Base-by-base conservation (phyloP, 2,797 vertebrate genomes). In the Channa striata region DNA sequence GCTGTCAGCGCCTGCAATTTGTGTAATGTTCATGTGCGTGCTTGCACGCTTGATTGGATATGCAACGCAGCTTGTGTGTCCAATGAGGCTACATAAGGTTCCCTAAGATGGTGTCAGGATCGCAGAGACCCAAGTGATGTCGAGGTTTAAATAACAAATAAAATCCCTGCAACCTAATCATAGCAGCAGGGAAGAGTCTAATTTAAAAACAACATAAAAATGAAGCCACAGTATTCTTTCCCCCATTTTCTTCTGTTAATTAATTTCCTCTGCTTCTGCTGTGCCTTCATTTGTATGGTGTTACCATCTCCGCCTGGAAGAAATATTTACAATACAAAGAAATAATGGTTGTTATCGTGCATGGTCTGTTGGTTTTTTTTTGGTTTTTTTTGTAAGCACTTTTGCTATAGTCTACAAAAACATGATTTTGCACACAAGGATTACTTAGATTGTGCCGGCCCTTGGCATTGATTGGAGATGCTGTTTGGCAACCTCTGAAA, bases 391-490 rank as follows among this genome's bases (percentile, higher is more conserved):
- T 83, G 65, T 70, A 56, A 72, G 72, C 53, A 11, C 56, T 71
- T 72, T 70, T 68, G 60, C 83, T 48, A 68, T 72, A 82, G 84
- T 93, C 89, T 86, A 91, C 90, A 89, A 93, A 87, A 91, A 91
- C 86, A 87, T 74, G 88, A 90, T 88, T 91, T 81, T 74, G 71
- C 85, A 87, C 79, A 57, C 83, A 79, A 65, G 68, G 73, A 83
- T 90, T 86, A 85, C 82, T 90, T 78, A 87, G 87, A 90, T 90
- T 89, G 64, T 78, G 61, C 71, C 59, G 59, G 83, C 63, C 57
- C 56, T 77, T 62, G 62, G 67, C 88, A 92, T 92, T 84, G 91
- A 94, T 92, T 92, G 81, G 71, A 83, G 83, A 82, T 84, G 78
- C 81, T 83, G 87, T 89, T 88, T 87, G 78, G 79, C 77, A 86